Evolutionary conservation across 2,797 vertebrate species (phyloP), one percentile per base, ranked within the genome.

Genomic region (Carcharodon carcharias): DNA sequence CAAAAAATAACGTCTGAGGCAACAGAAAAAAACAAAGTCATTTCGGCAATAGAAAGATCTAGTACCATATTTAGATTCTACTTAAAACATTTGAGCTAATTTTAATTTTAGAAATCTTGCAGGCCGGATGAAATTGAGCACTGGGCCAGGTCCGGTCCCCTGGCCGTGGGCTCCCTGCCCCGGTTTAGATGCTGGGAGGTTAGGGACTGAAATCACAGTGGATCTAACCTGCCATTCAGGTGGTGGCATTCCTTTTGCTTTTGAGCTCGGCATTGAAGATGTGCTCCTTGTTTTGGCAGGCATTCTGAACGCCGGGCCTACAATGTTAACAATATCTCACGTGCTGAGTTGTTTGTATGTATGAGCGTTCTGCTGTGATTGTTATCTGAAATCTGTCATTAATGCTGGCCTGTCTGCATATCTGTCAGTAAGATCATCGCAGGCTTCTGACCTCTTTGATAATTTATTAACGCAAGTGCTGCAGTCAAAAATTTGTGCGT

Each of bases 271-370:
- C 91, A 65, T 91, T 26, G 6, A 67, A 26, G 61, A 93, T 6
- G 91, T 65, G 91, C 35, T n/a, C 61, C 61, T 65, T 93, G 61
- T 67, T 93, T 67, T 11, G 26, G 21, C 40, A 65, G n/a, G n/a
- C 61, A 9, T 67, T 23, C 91, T 65, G 61, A 45, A 45, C 45
- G n/a, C 11, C 45, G 61, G 45, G 91, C 89, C 21, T 18, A 16
- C 21, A 63, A 93, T n/a, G 21, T 67, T 93, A 45, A 93, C 91
- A 93, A 93, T 65, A 65, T 93, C 91, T 65, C n/a, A 21, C 16
- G n/a, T 11, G 91, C 91, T 45, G 91, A 93, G n/a, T 40, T 63
- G 67, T 93, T 65, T 93, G 91, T 40, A 67, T 93, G 91, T 65
- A 26, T 93, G 91, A 93, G 89, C 18, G 11, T 67, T 93, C 61